Evolutionary conservation across 2,888 invertebrate species (phyloP).

Genomic region (Eupithecia subfuscata): DNA sequence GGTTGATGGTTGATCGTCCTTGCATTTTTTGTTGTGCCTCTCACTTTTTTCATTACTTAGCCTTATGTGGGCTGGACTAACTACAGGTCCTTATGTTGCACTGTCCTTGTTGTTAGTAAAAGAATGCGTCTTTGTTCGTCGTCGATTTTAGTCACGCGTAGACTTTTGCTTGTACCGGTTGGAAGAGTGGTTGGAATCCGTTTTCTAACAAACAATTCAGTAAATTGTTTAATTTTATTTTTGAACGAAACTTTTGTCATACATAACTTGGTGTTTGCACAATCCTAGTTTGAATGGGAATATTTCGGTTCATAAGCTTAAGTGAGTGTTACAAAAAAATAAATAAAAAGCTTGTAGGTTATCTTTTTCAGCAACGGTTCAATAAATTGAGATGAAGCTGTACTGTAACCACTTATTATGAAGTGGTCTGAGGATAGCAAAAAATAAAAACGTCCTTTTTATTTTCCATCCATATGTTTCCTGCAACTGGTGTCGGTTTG

Average conservation of each 20-base stretch:
- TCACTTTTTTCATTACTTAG: background rate
- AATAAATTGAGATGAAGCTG: background rate
- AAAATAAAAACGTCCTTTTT: background rate
- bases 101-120: conserved; percentile 58
- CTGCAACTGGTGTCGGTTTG: background rate
- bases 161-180: conserved; percentile 68
- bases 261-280: background rate
- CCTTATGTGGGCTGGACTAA: background rate
- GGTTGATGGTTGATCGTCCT: too few relatives aligned
- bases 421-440: background rate
- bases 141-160: conserved; percentile 75
- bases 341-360: background rate
- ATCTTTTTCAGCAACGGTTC: background rate
- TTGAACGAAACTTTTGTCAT: background rate
- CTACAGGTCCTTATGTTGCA: conserved; percentile 15
- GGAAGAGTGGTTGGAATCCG: conserved; percentile 52
- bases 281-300: background rate
- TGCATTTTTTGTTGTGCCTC: background rate
- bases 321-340: background rate
- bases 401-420: background rate
- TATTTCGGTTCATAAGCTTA: background rate
- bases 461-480: background rate
- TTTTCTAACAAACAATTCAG: conserved; percentile 14
- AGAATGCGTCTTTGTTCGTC: conserved; percentile 58
- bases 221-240: background rate